Conservation (phyloP, 2,797 vertebrate genomes). For the Bufotes viridis region DNA sequence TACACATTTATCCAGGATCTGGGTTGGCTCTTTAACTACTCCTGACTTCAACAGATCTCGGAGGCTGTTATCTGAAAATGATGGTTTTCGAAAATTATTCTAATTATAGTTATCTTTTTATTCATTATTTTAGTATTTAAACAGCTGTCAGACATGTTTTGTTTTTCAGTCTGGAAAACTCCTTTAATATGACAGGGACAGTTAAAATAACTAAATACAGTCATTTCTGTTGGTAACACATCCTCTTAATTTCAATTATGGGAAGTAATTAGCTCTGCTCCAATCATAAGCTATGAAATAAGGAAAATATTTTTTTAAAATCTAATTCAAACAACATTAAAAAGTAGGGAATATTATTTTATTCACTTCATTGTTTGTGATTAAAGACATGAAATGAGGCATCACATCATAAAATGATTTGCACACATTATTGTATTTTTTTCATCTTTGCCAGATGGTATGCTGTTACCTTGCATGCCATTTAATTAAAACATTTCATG, state of each 20-base stretch:
- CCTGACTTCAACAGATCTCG: too few species aligned
- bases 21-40: too few species aligned
- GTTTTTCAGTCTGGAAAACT: too few species aligned
- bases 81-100: too few species aligned
- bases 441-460: conserved; percentile 50
- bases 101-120: too few species aligned
- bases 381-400: conserved; percentile 26
- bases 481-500: conserved; percentile 54
- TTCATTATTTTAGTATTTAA: too few species aligned
- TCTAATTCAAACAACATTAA: background rate
- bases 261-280: background rate
- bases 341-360: conserved; percentile 11
- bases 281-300: background rate
- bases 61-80: too few species aligned
- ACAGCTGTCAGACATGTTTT: too few species aligned
- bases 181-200: background rate
- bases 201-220: background rate
- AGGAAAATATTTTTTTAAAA: background rate
- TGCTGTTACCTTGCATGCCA: conserved; percentile 55
- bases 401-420: conserved; percentile 13
- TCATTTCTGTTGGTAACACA: background rate
- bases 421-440: conserved; percentile 26
- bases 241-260: background rate
- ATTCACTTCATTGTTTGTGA: background rate
- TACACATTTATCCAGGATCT: too few species aligned